These are phyloP conservation scores for Bucorvus abyssinicus DNA, from an alignment of 2,797 vertebrate genomes.

Conservation along the genomic window DNA sequence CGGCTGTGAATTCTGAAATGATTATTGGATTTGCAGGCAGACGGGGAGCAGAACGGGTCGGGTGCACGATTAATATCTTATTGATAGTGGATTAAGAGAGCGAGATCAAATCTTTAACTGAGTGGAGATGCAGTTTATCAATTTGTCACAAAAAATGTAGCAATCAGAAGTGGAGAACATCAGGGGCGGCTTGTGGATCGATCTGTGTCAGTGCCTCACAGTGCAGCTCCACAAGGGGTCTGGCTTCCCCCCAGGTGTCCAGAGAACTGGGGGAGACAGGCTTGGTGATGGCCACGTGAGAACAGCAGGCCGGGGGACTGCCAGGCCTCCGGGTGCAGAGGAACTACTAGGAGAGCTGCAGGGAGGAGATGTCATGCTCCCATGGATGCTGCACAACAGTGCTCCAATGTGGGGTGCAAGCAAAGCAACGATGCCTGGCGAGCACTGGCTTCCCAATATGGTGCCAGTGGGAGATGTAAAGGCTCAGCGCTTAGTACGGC, in stretches of 20 bases:
- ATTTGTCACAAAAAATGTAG: slow-evolving; percentile 79
- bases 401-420: neutral
- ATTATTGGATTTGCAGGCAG: slow-evolving; percentile 78
- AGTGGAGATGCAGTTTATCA: slow-evolving; percentile 81
- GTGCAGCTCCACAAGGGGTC: neutral
- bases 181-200: slow-evolving; percentile 44
- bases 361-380: neutral
- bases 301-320: neutral
- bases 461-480: neutral
- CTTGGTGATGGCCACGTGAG: neutral
- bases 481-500: neutral
- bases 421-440: neutral
- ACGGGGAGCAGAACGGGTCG: slow-evolving; percentile 66
- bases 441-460: neutral
- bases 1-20: slow-evolving; percentile 78
- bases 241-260: neutral
- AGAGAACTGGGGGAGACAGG: neutral
- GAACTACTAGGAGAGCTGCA: neutral
- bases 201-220: slow-evolving; percentile 31
- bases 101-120: slow-evolving; percentile 78
- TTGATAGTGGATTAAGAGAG: slow-evolving; percentile 79
- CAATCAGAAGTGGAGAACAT: slow-evolving; percentile 69
- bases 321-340: rapidly evolving
- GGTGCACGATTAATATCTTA: slow-evolving; percentile 78
- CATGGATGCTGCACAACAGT: neutral